Conservation (phyloP, 2,113 vertebrate species). For the Gnathonemus longibarbis region DNA sequence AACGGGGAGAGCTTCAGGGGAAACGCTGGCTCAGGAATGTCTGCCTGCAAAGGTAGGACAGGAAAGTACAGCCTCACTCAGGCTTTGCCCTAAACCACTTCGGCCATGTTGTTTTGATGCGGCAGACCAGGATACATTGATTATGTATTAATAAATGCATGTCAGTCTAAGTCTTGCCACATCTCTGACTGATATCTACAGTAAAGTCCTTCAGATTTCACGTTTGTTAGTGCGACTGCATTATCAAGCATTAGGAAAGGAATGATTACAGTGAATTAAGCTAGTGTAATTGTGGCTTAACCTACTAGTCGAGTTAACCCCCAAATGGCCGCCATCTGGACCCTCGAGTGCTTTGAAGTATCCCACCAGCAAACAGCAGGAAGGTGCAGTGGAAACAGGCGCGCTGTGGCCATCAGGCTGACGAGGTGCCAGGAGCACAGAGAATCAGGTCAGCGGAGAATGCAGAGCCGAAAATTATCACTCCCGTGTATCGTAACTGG, state of each 20-base stretch:
- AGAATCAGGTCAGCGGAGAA: neutral
- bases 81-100: neutral
- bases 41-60: neutral
- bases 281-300: slow-evolving; percentile 60
- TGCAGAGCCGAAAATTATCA: neutral
- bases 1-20: neutral
- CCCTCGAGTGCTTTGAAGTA: slow-evolving; percentile 16
- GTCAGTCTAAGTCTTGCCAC: neutral
- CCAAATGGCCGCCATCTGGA: slow-evolving; percentile 54
- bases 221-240: slow-evolving; percentile 15
- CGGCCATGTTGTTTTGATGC: neutral
- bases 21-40: neutral
- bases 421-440: neutral
- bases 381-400: neutral
- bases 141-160: neutral
- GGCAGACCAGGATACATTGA: neutral
- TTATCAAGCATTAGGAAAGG: slow-evolving; percentile 37
- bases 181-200: neutral
- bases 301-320: slow-evolving; percentile 57
- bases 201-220: neutral
- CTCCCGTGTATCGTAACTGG: neutral
- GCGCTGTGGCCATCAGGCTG: neutral
- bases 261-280: slow-evolving; percentile 49
- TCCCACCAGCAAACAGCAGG: slow-evolving; percentile 1
- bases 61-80: neutral